phyloP scores from a whole-genome alignment of 2,797 vertebrate species.

The Pseudomugil tenellus region DNA sequence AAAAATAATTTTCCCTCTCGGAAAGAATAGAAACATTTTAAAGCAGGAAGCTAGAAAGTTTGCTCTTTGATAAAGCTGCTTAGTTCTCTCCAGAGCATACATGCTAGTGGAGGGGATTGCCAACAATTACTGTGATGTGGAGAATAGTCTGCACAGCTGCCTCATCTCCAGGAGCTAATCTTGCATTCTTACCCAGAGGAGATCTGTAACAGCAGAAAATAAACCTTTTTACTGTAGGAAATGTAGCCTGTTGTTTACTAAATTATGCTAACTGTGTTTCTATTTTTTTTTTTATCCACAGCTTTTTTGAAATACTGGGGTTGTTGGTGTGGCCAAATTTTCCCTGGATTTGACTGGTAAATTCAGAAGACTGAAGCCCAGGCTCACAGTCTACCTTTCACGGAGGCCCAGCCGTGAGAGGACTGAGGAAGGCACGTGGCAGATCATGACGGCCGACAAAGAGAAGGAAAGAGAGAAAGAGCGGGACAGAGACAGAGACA shows the following conservation, averaged over 20 bases:
- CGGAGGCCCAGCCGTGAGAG: slow-evolving; percentile 99
- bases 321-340: slow-evolving; percentile 99
- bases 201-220: slow-evolving; percentile 25
- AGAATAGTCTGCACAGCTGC: slow-evolving; percentile 59
- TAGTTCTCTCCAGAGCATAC: slow-evolving; percentile 70
- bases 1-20: slow-evolving; percentile 48
- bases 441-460: slow-evolving; percentile 99
- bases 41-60: slow-evolving; percentile 68
- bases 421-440: slow-evolving; percentile 99
- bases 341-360: slow-evolving; percentile 99
- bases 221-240: slow-evolving; percentile 13
- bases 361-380: slow-evolving; percentile 99
- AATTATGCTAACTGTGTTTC: slow-evolving; percentile 31
- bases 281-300: slow-evolving; percentile 64
- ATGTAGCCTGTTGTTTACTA: slow-evolving; percentile 20
- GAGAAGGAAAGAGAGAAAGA: slow-evolving; percentile 98
- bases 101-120: slow-evolving; percentile 53
- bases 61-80: slow-evolving; percentile 73
- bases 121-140: slow-evolving; percentile 66
- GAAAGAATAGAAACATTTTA: slow-evolving; percentile 61
- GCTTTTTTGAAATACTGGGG: slow-evolving; percentile 95
- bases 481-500: slow-evolving; percentile 91
- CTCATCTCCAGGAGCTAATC: slow-evolving; percentile 56
- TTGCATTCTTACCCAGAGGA: slow-evolving; percentile 41
- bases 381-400: slow-evolving; percentile 99